phyloP scores from a whole-genome alignment of 2,113 vertebrate genomes.

The Thomomys bottae region DNA sequence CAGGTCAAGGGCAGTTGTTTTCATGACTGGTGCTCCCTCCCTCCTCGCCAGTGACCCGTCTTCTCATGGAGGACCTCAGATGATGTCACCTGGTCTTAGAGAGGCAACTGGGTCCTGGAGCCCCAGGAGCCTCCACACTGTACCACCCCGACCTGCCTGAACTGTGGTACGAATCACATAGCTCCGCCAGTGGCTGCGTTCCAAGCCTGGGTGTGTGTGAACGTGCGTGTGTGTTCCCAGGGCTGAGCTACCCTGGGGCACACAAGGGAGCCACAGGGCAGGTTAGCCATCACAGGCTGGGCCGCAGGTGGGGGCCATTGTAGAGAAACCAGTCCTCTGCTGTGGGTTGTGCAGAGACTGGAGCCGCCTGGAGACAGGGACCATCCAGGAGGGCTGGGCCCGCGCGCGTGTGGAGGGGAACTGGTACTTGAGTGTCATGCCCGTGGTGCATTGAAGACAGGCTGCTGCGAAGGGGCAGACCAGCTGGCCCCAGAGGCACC shows the following conservation, averaged over 20 bases:
- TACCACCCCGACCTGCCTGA: too few relatives aligned
- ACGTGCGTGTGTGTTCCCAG: accelerated
- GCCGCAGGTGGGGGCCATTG: accelerated
- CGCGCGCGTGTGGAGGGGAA: accelerated
- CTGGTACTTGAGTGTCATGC: neutral
- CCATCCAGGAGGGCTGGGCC: accelerated
- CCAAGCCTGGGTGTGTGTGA: accelerated
- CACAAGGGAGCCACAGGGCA: neutral
- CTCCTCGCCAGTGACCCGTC: accelerated
- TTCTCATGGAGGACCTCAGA: neutral
- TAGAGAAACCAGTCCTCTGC: neutral
- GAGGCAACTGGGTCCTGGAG: too few relatives aligned
- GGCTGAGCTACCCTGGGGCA: neutral
- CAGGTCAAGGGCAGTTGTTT: neutral
- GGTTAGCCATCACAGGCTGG: neutral
- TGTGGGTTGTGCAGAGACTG: neutral
- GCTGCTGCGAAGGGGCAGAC: neutral
- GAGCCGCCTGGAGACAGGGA: neutral
- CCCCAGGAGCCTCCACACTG: neutral
- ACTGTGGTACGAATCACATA: too few relatives aligned
- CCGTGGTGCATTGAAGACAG: neutral
- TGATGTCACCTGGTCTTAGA: neutral
- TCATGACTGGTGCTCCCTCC: neutral
- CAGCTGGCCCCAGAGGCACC: neutral
- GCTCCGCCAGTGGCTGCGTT: accelerated